A percentile compares a stretch with the other conserved stretches of the same genome.
phyloP scores from a whole-genome alignment of 2,888 invertebrate species.

The Cylloceria caligata region DNA sequence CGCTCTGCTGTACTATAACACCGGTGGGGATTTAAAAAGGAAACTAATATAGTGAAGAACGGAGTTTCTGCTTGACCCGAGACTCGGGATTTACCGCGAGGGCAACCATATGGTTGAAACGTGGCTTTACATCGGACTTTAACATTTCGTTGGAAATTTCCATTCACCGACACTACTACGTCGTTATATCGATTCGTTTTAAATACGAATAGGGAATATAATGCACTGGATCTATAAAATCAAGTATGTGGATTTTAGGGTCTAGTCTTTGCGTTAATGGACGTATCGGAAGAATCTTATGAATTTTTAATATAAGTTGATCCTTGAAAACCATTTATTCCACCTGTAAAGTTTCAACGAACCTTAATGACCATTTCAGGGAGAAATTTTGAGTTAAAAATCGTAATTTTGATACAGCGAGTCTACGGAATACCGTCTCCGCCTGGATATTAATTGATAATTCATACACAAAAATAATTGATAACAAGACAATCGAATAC shows the following conservation, averaged over 20 bases:
- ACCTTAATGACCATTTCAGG: too few species aligned
- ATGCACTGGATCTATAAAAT: background rate
- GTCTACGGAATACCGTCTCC: too few species aligned
- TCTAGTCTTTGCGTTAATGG: too few species aligned
- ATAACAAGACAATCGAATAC: too few species aligned
- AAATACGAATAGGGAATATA: background rate
- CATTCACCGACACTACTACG: background rate
- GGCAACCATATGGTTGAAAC: background rate
- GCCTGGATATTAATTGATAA: too few species aligned
- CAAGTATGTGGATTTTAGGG: too few species aligned
- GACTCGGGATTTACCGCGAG: background rate
- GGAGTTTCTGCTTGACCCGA: constrained; percentile 3
- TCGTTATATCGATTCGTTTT: background rate
- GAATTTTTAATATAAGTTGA: background rate
- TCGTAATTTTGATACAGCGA: too few species aligned
- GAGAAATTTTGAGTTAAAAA: too few species aligned
- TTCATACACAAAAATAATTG: too few species aligned
- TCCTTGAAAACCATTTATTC: too few species aligned
- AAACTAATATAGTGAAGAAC: constrained; percentile 4
- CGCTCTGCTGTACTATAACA: constrained; percentile 4
- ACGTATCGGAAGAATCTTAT: too few species aligned
- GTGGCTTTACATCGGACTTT: background rate
- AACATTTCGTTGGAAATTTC: constrained; percentile 5
- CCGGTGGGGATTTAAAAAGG: constrained; percentile 20
- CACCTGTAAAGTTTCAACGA: too few species aligned